Percentiles rank a stretch among this genome's conserved stretches.
These are phyloP conservation scores for Kuschelorhynchus macadamiae DNA, from an alignment of 2,888 invertebrate genomes.

Conservation along the genomic window DNA sequence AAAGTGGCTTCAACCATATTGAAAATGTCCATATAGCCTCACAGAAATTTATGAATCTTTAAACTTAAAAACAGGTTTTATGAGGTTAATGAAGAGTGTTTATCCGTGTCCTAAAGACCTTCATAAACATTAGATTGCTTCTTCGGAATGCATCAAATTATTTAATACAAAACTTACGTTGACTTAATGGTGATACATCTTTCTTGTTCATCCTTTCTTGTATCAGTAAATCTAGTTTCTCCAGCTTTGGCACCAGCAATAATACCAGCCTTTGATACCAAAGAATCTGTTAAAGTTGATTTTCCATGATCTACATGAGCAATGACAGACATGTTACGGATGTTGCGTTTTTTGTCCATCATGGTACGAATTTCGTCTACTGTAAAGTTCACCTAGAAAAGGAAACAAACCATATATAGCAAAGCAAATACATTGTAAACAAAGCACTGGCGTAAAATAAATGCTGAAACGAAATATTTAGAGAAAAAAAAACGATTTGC, in stretches of 20 bases:
- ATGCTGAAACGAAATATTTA: background rate
- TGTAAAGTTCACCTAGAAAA: constrained; percentile 97
- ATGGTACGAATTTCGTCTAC: constrained; percentile 99
- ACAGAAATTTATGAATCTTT: too few relatives aligned
- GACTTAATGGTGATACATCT: constrained; percentile 99
- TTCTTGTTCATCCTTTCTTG: constrained; percentile 99
- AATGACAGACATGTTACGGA: constrained; percentile 99
- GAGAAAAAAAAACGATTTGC: background rate
- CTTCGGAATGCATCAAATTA: background rate
- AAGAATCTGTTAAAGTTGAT: constrained; percentile 98
- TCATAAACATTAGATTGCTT: too few relatives aligned
- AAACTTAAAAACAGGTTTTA: too few relatives aligned
- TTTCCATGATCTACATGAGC: constrained; percentile 99
- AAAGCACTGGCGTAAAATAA: too few relatives aligned
- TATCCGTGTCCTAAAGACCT: too few relatives aligned
- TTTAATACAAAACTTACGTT: constrained; percentile 81
- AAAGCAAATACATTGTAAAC: background rate
- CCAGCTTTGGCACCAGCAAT: constrained; percentile 99
- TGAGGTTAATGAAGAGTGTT: too few relatives aligned
- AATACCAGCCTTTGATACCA: constrained; percentile 99
- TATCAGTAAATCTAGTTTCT: constrained; percentile 99
- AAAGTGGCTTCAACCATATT: too few relatives aligned
- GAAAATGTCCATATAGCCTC: too few relatives aligned
- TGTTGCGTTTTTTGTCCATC: constrained; percentile 99
- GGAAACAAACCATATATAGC: background rate